Evolutionary conservation across 2,888 invertebrate genomes (phyloP).

Genomic region (Drosophila fungiperda): DNA sequence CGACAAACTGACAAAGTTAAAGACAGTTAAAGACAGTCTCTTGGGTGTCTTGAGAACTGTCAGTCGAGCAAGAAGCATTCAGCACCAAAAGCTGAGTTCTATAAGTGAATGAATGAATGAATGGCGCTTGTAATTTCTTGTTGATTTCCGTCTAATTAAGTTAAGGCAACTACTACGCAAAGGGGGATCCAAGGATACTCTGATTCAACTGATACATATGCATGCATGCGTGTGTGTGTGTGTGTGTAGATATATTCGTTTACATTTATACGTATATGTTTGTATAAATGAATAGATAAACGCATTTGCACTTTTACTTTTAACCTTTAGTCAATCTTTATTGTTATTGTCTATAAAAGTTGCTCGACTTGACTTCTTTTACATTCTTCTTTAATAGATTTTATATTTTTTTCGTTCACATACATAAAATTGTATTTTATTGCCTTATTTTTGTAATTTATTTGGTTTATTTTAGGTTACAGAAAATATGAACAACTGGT

Average conservation of each 20-base stretch:
- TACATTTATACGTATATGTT: not conserved
- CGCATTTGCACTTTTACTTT: not conserved
- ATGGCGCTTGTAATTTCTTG: conserved; percentile 66
- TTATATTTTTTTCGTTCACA: not conserved
- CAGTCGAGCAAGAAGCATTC: conserved; percentile 14
- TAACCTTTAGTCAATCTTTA: conserved; percentile 14
- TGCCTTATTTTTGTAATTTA: rapidly evolving
- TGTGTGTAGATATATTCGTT: not conserved
- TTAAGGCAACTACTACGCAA: conserved; percentile 54
- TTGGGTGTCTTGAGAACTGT: not conserved
- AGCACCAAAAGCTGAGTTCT: conserved; percentile 49
- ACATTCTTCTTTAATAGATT: not conserved
- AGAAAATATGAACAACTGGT: not conserved
- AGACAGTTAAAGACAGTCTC: conserved; percentile 9
- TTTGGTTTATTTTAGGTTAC: not conserved
- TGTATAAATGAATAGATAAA: not conserved
- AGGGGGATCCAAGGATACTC: not conserved
- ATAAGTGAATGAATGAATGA: conserved; percentile 45
- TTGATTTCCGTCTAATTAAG: conserved; percentile 75
- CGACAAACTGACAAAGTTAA: conserved; percentile 16
- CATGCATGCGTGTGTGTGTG: not conserved
- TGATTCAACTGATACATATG: not conserved
- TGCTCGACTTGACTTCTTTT: not conserved
- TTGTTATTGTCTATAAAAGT: not conserved
- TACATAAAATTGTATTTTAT: not conserved